Percentiles rank a stretch among this genome's conserved stretches.
Evolutionary conservation across 2,797 vertebrate genomes (phyloP).

Genomic region (Monodelphis domestica): DNA sequence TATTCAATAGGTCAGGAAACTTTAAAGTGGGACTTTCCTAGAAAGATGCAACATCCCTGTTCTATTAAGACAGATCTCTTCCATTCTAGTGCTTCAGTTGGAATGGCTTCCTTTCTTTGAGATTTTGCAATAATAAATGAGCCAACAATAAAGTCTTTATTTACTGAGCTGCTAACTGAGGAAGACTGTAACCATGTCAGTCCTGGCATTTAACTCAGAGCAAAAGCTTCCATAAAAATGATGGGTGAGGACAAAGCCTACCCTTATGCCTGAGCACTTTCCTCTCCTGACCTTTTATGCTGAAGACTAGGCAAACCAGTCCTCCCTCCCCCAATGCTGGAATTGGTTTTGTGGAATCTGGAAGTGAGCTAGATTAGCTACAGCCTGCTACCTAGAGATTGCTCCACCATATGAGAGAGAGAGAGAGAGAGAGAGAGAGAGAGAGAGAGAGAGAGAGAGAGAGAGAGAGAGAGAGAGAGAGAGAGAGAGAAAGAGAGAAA

Average conservation of each 20-base stretch:
- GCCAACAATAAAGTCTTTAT: constrained; percentile 69
- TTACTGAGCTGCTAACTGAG: constrained; percentile 56
- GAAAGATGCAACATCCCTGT: neutral
- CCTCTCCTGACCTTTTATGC: constrained; percentile 10
- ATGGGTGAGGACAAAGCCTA: constrained; percentile 54
- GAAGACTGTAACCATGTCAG: constrained; percentile 22
- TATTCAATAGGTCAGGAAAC: neutral
- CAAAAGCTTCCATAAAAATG: constrained; percentile 41
- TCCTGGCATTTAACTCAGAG: constrained; percentile 51
- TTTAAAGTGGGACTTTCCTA: neutral
- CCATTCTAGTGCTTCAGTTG: constrained; percentile 18
- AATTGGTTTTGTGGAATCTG: neutral
- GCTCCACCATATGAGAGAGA: no score
- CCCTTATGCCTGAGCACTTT: constrained; percentile 53
- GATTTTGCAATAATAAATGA: constrained; percentile 40
- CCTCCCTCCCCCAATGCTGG: neutral
- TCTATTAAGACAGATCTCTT: constrained; percentile 9
- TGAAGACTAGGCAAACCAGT: constrained; percentile 12
- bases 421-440: neutral
- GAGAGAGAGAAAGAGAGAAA: neutral
- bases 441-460: neutral
- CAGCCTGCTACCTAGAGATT: neutral
- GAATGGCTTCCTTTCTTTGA: constrained; percentile 41
- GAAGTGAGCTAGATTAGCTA: neutral
- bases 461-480: neutral